Evolutionary conservation across 2,113 vertebrate species (phyloP), one percentile per base, ranked within the genome.

Genomic region (Ammodramus savannarum): DNA sequence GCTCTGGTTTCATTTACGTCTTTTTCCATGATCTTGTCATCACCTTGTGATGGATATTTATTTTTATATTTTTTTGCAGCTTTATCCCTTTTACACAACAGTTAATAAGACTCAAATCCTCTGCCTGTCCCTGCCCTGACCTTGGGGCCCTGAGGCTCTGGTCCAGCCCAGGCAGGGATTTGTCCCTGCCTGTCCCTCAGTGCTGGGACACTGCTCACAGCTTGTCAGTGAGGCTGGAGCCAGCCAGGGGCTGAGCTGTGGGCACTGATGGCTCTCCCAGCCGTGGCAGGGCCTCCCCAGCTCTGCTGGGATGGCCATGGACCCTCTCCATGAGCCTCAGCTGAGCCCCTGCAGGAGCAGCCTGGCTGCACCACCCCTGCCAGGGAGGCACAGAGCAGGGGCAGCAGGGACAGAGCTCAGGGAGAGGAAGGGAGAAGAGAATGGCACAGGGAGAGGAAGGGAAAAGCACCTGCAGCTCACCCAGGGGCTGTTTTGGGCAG

Each of bases 201-300:
- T 9, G 29, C 16, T 17, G 26, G 43, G 58, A 27, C 21, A 3
- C 8, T 31, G 54, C 69, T 44, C 80, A 10, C 54, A 55, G 46
- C 79, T 16, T 0, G 1, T 6, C 3, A 1, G 2, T 3, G 2
- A 16, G 38, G 34, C 0, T 20, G n/a, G 19, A 3, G 10, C 19
- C 19, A 55, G 55, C 26, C 41, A 16, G 31, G 41, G 4, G 22
- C 29, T 65, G 81, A 34, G 44, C 4, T 23, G 29, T 29, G n/a
- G n/a, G 72, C 44, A 54, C 61, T 13, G 2, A 3, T 3, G 13
- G 3, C n/a, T 26, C 22, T 39, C 16, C 23, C 14, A 32, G 6
- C 7, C n/a, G 1, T 0, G 0, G n/a, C 51, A 22, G 25, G 11
- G 26, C 36, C 46, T 68, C 20, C 32, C 51, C 36, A 15, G 43